Evolutionary conservation across 2,113 vertebrate genomes (phyloP).

Genomic region (Nibea albiflora): DNA sequence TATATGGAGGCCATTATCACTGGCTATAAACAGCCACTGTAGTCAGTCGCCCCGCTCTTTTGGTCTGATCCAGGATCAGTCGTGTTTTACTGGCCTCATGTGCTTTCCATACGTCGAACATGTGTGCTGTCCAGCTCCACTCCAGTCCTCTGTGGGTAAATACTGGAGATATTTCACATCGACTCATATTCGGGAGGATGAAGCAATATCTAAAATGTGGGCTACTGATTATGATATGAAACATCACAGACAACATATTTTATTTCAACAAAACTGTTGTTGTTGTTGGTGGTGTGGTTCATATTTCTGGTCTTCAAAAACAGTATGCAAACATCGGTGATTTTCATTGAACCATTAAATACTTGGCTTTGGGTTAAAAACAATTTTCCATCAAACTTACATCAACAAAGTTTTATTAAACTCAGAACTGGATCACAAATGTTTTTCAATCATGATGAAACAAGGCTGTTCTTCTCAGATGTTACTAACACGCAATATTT

Average conservation of each 20-base stretch:
- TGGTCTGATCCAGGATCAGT: slow-evolving; percentile 64
- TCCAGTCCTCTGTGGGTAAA: slow-evolving; percentile 18
- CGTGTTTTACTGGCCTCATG: slow-evolving; percentile 79
- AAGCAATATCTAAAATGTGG: neutral
- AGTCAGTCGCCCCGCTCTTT: slow-evolving; percentile 65
- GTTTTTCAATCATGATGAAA: neutral
- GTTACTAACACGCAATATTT: neutral
- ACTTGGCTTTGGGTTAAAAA: slow-evolving; percentile 4
- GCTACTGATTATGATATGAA: slow-evolving; percentile 12
- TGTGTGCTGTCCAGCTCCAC: slow-evolving; percentile 69
- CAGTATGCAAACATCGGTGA: slow-evolving; percentile 13
- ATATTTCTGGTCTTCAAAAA: neutral
- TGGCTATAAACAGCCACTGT: slow-evolving; percentile 82
- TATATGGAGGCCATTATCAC: slow-evolving; percentile 84
- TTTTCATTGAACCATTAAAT: slow-evolving; percentile 12
- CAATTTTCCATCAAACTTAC: neutral
- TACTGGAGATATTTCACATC: slow-evolving; percentile 14
- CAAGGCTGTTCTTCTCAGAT: neutral
- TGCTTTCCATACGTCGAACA: slow-evolving; percentile 79
- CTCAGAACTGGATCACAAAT: neutral
- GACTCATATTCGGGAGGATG: slow-evolving; percentile 2
- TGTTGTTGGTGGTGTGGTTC: neutral
- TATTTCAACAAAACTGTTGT: slow-evolving; percentile 10
- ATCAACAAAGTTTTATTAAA: neutral
- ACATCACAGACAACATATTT: slow-evolving; percentile 23